phyloP scores from a whole-genome alignment of 2,888 invertebrate species.

The Erynnis tages region DNA sequence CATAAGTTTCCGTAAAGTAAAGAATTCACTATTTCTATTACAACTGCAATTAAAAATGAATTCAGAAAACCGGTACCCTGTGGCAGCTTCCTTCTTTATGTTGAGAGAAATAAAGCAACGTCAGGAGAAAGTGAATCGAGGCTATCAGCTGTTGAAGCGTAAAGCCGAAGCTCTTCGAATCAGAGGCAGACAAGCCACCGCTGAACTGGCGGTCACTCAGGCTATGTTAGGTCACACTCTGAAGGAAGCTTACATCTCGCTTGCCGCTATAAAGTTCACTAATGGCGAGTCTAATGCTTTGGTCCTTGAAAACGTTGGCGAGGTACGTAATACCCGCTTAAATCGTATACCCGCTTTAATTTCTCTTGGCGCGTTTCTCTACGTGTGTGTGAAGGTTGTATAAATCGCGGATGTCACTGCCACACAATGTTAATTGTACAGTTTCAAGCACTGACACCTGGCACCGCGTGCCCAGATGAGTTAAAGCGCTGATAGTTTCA shows the following conservation, averaged over 20 bases:
- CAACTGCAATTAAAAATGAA: slow-evolving; percentile 50
- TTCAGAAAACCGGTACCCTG: slow-evolving; percentile 65
- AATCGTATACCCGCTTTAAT: too few species aligned
- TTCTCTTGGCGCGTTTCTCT: too few species aligned
- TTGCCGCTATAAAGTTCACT: slow-evolving; percentile 72
- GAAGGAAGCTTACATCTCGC: slow-evolving; percentile 67
- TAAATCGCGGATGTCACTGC: too few species aligned
- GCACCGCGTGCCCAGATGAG: too few species aligned
- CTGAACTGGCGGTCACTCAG: slow-evolving; percentile 59
- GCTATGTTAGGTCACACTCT: slow-evolving; percentile 61
- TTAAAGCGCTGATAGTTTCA: too few species aligned
- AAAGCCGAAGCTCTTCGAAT: slow-evolving; percentile 67
- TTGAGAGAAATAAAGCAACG: slow-evolving; percentile 68
- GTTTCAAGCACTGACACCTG: too few species aligned
- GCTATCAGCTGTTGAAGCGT: slow-evolving; percentile 62
- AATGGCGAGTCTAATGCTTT: slow-evolving; percentile 74
- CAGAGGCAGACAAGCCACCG: slow-evolving; percentile 59
- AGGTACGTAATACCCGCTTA: slow-evolving; percentile 46
- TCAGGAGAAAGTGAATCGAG: slow-evolving; percentile 63
- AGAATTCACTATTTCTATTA: background rate
- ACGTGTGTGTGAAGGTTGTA: too few species aligned
- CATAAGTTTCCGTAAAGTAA: background rate
- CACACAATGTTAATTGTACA: too few species aligned
- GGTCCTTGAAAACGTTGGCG: slow-evolving; percentile 69
- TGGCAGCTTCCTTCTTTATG: slow-evolving; percentile 71